Evolutionary conservation across 1,140 invertebrate species (phyloP).

Genomic region (Drosophila seguyi): DNA sequence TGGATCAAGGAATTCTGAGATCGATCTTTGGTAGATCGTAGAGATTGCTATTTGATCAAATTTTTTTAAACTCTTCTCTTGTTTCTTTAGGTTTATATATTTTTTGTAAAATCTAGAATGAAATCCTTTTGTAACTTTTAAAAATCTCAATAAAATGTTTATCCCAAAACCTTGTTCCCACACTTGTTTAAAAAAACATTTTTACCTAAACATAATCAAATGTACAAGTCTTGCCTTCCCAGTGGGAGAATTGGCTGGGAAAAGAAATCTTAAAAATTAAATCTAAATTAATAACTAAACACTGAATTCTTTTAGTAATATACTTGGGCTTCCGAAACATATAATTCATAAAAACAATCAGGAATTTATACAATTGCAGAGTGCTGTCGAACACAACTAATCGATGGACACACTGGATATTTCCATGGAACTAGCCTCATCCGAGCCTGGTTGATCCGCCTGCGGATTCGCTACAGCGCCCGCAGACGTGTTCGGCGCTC

Average conservation of each 20-base stretch:
- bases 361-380: conserved; percentile 29
- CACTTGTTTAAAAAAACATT: not conserved
- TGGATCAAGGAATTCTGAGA: conserved; percentile 59
- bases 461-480: conserved; percentile 10
- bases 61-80: not conserved
- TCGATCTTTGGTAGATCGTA: not conserved
- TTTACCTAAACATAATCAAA: too few relatives aligned
- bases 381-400: conserved; percentile 14
- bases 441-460: conserved; percentile 49
- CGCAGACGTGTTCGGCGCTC: conserved; percentile 9
- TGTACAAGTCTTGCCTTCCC: too few relatives aligned
- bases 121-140: not conserved
- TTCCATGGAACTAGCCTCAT: conserved; percentile 76
- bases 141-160: conserved; percentile 1
- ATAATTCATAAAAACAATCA: conserved; percentile 35
- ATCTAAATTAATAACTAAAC: too few relatives aligned
- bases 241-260: too few relatives aligned
- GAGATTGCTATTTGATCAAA: not conserved
- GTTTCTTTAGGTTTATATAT: not conserved
- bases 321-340: conserved; percentile 10
- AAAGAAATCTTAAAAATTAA: too few relatives aligned
- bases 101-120: not conserved
- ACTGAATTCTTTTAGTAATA: not conserved
- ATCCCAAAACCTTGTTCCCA: not conserved
- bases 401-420: conserved; percentile 79